These are phyloP conservation scores for Ricordea florida DNA, from an alignment of 92 coral and sea anemone genomes.

Conservation along the genomic window DNA sequence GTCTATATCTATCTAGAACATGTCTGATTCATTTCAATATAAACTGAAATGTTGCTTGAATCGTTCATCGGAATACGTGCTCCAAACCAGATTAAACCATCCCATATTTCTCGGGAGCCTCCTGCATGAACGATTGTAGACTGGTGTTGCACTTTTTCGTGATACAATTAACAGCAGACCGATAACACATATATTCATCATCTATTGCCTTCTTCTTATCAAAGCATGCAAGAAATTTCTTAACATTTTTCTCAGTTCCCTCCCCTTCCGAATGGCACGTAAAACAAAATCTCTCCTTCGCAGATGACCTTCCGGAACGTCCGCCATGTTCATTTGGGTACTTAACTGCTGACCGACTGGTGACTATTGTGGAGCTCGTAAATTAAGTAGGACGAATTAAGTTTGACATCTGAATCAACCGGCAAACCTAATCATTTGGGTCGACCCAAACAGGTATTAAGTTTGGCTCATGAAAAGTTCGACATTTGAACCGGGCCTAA, in stretches of 20 bases:
- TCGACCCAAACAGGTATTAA: no score
- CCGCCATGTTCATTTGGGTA: not conserved
- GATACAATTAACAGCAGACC: not conserved
- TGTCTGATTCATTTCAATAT: conserved; percentile 26
- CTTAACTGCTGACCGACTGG: no score
- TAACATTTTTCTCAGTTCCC: not conserved
- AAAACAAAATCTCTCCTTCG: not conserved
- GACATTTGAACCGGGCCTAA: conserved; percentile 3
- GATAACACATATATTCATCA: not conserved
- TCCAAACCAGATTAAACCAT: conserved; percentile 20
- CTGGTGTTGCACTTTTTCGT: not conserved
- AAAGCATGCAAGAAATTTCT: not conserved
- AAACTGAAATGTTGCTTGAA: conserved; percentile 41
- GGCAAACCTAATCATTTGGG: no score
- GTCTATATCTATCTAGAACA: conserved; percentile 7
- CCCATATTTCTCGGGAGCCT: conserved; percentile 18
- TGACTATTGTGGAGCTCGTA: no score
- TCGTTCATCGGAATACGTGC: conserved; percentile 23
- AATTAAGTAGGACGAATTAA: not conserved
- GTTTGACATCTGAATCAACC: not conserved
- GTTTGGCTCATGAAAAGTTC: no score
- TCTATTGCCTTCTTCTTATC: not conserved
- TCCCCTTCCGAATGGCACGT: not conserved
- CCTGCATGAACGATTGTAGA: conserved; percentile 27
- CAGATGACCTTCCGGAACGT: not conserved